Evolutionary conservation across 2,888 invertebrate genomes (phyloP), one percentile per base, ranked within the genome.

Genomic region (Orgyia antiqua): DNA sequence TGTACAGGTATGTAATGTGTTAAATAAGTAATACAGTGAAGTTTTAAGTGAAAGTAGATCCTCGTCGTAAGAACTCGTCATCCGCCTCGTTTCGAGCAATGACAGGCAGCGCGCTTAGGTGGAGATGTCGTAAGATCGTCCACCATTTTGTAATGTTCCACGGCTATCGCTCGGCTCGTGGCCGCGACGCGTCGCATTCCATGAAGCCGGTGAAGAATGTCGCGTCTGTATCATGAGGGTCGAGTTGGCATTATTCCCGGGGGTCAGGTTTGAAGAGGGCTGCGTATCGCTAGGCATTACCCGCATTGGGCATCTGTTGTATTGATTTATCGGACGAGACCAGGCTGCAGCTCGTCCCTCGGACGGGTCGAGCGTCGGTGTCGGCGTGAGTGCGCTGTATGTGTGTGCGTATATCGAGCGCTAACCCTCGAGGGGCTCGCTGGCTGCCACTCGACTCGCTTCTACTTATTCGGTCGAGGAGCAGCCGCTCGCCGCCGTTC

Each of bases 81-180:
- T 83, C 86, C 78, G 78, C 70, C 76, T 79, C 70, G 71, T 72
- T 77, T 76, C 72, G 79, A 66, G 70, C 80, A 72, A 78, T 83
- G 87, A 75, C 77, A 73, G 74, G 71, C 77, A 77, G 70, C 75
- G 83, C 73, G 77, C 75, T 79, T 80, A 75, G 78, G 77, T 77
- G 77, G 78, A 88, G 86, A 84, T 79, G 88, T 87, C 87, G 88
- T 87, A 88, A 88, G 88, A 87, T 83, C 75, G 83, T 84, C 86
- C 83, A 82, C 86, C 87, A 87, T 87, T 87, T 87, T 87, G 87
- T 83, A 83, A 83, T 73, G 83, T 72, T 78, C 82, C 73, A 75
- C 75, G 67, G 84, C 74, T 83, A 80, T 82, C 84, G 80, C 63
- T 75, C 77, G 82, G 68, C 37, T 76, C 78, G 82, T 71, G 73